Evolutionary conservation across 2,797 vertebrate species (phyloP).

Genomic region (Pseudochirops corinnae): DNA sequence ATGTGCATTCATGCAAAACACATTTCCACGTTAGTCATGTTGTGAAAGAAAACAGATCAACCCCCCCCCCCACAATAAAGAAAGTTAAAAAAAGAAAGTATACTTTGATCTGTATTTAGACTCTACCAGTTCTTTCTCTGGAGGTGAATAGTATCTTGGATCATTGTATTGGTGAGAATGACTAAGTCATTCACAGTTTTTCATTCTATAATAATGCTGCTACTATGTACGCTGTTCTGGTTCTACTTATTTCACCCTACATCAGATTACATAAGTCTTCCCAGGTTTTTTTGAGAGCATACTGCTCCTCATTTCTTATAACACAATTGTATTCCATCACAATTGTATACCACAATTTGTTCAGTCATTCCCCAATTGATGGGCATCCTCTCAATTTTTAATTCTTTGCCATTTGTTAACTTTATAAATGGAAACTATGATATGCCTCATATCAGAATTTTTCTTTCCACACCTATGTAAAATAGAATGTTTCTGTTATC

Average conservation of each 20-base stretch:
- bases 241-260: background rate
- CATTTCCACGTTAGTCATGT: background rate
- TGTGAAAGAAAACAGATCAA: background rate
- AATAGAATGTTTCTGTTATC: background rate
- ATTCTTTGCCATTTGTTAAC: background rate
- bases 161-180: background rate
- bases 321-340: background rate
- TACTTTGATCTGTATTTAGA: background rate
- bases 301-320: background rate
- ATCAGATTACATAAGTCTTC: background rate
- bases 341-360: background rate
- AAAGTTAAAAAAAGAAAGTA: background rate
- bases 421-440: background rate
- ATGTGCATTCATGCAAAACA: background rate
- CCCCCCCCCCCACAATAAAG: background rate
- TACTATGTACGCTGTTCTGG: background rate
- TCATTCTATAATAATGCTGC: background rate
- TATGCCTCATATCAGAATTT: background rate
- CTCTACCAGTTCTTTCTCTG: background rate
- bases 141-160: background rate
- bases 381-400: background rate
- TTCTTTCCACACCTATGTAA: background rate
- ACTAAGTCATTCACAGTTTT: background rate
- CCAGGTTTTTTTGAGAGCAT: background rate
- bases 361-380: background rate